Evolutionary conservation across 2,797 vertebrate species (phyloP).

Genomic region (Helarctos malayanus): DNA sequence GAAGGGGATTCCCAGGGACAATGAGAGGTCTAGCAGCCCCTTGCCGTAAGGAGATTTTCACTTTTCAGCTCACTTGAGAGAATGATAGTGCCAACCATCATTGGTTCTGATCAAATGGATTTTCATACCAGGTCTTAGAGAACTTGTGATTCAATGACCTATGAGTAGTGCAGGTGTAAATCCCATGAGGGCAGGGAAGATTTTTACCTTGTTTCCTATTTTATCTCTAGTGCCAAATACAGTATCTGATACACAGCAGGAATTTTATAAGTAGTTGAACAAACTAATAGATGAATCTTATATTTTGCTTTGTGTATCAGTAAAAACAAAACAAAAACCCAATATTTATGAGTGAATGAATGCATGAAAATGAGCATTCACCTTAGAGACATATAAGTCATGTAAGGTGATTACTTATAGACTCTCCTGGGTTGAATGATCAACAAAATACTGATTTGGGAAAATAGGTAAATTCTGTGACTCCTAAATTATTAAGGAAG

Average conservation of each 20-base stretch:
- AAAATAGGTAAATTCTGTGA: conserved; percentile 41
- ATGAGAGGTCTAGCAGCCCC: neutral
- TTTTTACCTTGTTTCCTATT: neutral
- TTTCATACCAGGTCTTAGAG: neutral
- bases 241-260: neutral
- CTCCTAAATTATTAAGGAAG: conserved; percentile 50
- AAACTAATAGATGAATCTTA: neutral
- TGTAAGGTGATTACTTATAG: conserved; percentile 41
- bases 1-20: neutral
- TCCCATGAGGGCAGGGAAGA: neutral
- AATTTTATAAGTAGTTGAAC: neutral
- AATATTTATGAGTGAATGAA: neutral
- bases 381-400: conserved; percentile 18
- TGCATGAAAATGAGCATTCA: conserved; percentile 56
- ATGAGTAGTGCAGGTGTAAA: neutral
- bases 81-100: neutral
- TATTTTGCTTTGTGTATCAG: neutral
- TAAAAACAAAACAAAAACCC: neutral
- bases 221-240: neutral
- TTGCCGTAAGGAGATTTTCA: neutral
- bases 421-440: conserved; percentile 44
- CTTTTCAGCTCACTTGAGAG: neutral
- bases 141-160: neutral
- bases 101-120: neutral
- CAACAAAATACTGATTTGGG: conserved; percentile 46